These are phyloP conservation scores for Enteromius argenteus DNA, from an alignment of 2,797 vertebrate genomes.

Conservation along the genomic window DNA sequence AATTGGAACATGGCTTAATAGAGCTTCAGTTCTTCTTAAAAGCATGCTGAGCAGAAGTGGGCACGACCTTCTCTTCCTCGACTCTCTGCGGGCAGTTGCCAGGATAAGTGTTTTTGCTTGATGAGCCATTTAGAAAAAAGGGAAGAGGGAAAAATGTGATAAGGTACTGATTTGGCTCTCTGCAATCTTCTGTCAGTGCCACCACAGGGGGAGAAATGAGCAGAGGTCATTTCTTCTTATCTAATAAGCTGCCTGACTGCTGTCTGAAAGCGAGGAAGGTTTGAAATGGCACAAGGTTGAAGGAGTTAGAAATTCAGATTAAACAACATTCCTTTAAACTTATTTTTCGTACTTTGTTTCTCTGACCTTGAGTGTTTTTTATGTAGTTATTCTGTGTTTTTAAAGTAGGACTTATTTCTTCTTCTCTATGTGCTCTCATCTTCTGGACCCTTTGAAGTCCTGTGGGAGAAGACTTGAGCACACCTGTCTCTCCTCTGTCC, in stretches of 20 bases:
- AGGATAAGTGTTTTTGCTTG: constrained; percentile 57
- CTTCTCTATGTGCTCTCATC: constrained; percentile 57
- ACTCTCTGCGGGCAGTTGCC: constrained; percentile 50
- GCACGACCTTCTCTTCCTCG: constrained; percentile 38
- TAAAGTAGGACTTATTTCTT: constrained; percentile 53
- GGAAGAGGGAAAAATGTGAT: constrained; percentile 42
- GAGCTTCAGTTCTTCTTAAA: constrained; percentile 31
- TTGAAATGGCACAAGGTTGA: neutral
- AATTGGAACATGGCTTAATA: constrained; percentile 13
- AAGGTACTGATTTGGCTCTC: constrained; percentile 37
- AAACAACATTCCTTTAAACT: constrained; percentile 31
- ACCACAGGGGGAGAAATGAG: constrained; percentile 38
- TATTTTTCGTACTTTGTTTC: constrained; percentile 18
- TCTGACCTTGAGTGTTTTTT: constrained; percentile 37
- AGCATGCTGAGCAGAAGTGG: constrained; percentile 30
- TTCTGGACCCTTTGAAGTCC: constrained; percentile 63
- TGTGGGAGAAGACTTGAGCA: constrained; percentile 57
- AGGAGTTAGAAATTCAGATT: constrained; percentile 24
- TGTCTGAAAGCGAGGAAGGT: constrained; percentile 7
- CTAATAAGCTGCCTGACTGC: constrained; percentile 57
- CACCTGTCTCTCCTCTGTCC: constrained; percentile 61
- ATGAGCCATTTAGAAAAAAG: constrained; percentile 61
- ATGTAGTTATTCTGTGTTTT: constrained; percentile 55
- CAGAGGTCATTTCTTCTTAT: constrained; percentile 55
- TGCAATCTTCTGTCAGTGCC: constrained; percentile 40